A percentile compares a stretch with the other conserved stretches of the same genome.
Conservation (phyloP, 2,797 vertebrate genomes). For the Oophaga sylvatica region DNA sequence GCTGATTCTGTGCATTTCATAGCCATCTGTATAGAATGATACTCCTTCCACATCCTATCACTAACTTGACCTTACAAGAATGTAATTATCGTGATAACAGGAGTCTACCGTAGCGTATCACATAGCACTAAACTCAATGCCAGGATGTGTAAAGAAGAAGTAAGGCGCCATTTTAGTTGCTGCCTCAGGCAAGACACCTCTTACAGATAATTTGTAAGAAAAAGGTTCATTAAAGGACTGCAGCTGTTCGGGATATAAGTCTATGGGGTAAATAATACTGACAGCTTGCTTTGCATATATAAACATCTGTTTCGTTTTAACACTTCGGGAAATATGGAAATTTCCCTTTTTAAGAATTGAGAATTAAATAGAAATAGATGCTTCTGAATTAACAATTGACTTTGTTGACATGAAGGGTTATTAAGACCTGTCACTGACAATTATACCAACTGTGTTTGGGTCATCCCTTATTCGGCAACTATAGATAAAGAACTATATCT, state of each 20-base stretch:
- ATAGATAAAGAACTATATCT: too few species aligned
- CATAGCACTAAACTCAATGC: background rate
- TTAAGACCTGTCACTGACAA: background rate
- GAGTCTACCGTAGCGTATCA: background rate
- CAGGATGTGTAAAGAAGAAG: conserved; percentile 1
- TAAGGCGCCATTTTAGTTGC: background rate
- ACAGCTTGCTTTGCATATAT: conserved; percentile 23
- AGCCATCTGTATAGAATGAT: background rate
- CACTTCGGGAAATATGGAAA: background rate
- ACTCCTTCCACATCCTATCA: background rate
- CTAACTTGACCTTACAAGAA: conserved; percentile 8
- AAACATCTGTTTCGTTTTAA: conserved; percentile 8
- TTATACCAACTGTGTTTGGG: background rate
- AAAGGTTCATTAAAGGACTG: conserved; percentile 29
- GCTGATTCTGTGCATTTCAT: background rate
- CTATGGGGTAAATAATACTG: conserved; percentile 33
- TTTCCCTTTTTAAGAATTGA: background rate
- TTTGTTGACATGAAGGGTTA: background rate
- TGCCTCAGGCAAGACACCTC: conserved; percentile 20
- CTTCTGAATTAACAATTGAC: background rate
- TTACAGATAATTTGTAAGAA: conserved; percentile 25
- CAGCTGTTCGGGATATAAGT: conserved; percentile 23
- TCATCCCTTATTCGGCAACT: background rate
- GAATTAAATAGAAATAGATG: background rate
- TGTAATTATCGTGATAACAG: background rate